A percentile compares a stretch with the other conserved stretches of the same genome.
Evolutionary conservation across 2,113 vertebrate genomes (phyloP).

Genomic region (Mixornis gularis): DNA sequence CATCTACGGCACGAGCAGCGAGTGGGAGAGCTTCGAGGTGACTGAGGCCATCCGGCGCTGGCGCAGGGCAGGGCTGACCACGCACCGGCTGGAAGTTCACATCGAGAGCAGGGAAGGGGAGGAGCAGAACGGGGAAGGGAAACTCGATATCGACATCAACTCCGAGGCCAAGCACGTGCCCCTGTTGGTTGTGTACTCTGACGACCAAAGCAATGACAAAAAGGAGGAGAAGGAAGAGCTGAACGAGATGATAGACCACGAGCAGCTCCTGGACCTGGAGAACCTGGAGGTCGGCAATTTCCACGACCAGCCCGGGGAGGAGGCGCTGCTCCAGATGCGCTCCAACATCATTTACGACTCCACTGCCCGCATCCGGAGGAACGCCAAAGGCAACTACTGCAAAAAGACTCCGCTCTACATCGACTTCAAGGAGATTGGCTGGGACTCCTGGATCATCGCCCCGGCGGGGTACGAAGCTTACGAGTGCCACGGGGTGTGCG

Average conservation of each 20-base stretch:
- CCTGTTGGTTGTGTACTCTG: conserved; percentile 91
- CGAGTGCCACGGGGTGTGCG: conserved; percentile 87
- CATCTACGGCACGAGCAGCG: conserved; percentile 81
- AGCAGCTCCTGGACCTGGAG: conserved; percentile 75
- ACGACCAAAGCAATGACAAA: conserved; percentile 87
- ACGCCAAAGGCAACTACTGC: conserved; percentile 93
- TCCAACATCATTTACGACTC: conserved; percentile 96
- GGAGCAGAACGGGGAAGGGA: conserved; percentile 52
- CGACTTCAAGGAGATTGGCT: conserved; percentile 97
- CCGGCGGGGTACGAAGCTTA: conserved; percentile 90
- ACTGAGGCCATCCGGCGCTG: conserved; percentile 82
- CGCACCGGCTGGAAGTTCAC: conserved; percentile 87
- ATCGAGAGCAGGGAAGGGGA: conserved; percentile 77
- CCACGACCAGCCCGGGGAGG: conserved; percentile 78
- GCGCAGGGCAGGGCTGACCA: conserved; percentile 78
- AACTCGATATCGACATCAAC: conserved; percentile 87
- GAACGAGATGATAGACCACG: conserved; percentile 90
- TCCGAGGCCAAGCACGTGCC: conserved; percentile 86
- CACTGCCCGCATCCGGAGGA: conserved; percentile 87
- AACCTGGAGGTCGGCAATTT: conserved; percentile 58
- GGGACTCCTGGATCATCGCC: conserved; percentile 97
- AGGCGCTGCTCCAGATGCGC: conserved; percentile 89
- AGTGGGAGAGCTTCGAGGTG: conserved; percentile 94
- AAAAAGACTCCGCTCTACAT: conserved; percentile 90
- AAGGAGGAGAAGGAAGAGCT: conserved; percentile 85